Evolutionary conservation across 2,797 vertebrate genomes (phyloP).

Genomic region (Pelobates cultripes): DNA sequence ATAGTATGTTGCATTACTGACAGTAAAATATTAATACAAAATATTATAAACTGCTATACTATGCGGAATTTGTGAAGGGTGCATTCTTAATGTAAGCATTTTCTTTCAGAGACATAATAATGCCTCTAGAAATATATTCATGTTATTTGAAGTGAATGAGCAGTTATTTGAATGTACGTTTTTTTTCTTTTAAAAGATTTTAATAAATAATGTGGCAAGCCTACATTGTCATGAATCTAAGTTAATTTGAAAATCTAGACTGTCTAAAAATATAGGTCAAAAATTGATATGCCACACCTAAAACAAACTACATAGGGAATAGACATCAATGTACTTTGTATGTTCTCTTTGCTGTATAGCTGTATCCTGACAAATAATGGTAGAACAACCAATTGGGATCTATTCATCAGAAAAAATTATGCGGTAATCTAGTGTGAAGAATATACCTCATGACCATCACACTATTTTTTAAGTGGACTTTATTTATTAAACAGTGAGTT

Average conservation of each 20-base stretch:
- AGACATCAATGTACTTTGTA: neutral
- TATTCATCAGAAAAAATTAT: neutral
- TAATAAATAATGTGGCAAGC: neutral
- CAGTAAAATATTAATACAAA: constrained; percentile 13
- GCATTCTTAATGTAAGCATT: constrained; percentile 20
- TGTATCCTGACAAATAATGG: neutral
- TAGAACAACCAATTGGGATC: neutral
- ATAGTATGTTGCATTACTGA: constrained; percentile 15
- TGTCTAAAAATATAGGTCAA: neutral
- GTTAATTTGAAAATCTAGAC: neutral
- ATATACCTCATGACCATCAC: too few species aligned
- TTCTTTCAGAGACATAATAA: constrained; percentile 12
- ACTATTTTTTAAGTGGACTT: too few species aligned
- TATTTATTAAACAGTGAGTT: too few species aligned
- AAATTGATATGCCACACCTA: neutral
- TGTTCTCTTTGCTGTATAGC: neutral
- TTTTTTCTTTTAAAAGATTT: neutral
- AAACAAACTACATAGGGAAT: neutral
- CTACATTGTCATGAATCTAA: neutral
- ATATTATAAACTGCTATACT: constrained; percentile 26
- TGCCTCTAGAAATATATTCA: constrained; percentile 5
- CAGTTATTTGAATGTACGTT: neutral
- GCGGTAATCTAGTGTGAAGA: too few species aligned
- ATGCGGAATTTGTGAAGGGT: constrained; percentile 24
- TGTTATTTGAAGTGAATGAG: constrained; percentile 13